Conservation (phyloP, 2,113 vertebrate species). For the Excalfactoria chinensis region DNA sequence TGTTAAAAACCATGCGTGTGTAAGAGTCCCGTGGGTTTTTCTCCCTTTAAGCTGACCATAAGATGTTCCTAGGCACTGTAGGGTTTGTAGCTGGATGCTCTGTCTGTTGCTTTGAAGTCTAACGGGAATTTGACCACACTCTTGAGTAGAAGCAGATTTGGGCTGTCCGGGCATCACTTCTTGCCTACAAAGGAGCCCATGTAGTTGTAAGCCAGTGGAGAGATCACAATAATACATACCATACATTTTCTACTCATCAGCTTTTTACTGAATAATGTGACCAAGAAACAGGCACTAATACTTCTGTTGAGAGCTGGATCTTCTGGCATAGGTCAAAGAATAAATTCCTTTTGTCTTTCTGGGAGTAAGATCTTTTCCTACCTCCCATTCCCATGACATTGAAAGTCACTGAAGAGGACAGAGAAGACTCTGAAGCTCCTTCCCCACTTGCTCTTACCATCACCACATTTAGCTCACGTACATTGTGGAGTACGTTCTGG, state of each 20-base stretch:
- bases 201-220: background rate
- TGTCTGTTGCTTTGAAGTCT: background rate
- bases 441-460: background rate
- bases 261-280: background rate
- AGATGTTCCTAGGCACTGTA: background rate
- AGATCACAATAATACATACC: background rate
- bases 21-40: background rate
- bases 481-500: background rate
- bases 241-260: background rate
- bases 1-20: accelerated
- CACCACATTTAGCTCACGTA: background rate
- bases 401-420: background rate
- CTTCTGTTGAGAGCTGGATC: background rate
- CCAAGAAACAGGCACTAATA: background rate
- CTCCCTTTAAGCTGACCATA: background rate
- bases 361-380: background rate
- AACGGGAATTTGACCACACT: background rate
- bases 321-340: background rate
- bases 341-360: background rate
- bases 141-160: background rate
- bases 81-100: background rate
- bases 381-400: background rate
- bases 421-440: background rate
- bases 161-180: background rate
- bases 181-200: accelerated